These are phyloP conservation scores for Keiferia lycopersicella DNA, from an alignment of 2,888 invertebrate species.

Conservation along the genomic window DNA sequence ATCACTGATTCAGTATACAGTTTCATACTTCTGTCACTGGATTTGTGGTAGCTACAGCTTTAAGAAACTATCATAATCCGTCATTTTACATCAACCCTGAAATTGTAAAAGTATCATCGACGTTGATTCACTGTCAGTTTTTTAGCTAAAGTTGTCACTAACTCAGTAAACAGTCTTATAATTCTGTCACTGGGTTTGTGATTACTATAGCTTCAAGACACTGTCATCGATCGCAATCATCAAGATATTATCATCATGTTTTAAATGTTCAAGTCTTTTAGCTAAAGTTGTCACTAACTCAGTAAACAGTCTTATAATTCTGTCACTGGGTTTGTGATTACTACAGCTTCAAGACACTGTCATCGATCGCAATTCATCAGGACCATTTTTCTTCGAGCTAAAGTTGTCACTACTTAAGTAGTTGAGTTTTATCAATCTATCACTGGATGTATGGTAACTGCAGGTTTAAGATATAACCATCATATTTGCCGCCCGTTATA, in stretches of 20 bases:
- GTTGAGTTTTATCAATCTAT: constrained; percentile 37
- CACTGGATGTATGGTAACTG: constrained; percentile 39
- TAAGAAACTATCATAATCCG: background rate
- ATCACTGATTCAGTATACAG: constrained; percentile 33
- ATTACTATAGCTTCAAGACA: constrained; percentile 29
- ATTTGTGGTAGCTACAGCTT: constrained; percentile 33
- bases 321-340: constrained; percentile 41
- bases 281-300: constrained; percentile 18
- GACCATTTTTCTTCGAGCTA: too few species aligned
- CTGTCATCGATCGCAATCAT: constrained; percentile 12
- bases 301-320: constrained; percentile 21
- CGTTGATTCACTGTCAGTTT: background rate
- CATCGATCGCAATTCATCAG: constrained; percentile 8
- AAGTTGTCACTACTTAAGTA: constrained; percentile 27
- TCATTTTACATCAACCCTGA: too few species aligned
- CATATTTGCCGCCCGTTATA: constrained; percentile 2
- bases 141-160: constrained; percentile 18
- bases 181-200: constrained; percentile 39
- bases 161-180: constrained; percentile 23
- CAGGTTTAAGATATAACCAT: constrained; percentile 22
- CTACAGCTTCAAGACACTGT: constrained; percentile 25
- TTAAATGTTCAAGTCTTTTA: background rate
- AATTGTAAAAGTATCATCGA: too few species aligned
- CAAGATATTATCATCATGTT: background rate
- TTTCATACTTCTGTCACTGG: constrained; percentile 39